phyloP scores from a whole-genome alignment of 2,113 vertebrate genomes.

The Sceloporus tristichus region DNA sequence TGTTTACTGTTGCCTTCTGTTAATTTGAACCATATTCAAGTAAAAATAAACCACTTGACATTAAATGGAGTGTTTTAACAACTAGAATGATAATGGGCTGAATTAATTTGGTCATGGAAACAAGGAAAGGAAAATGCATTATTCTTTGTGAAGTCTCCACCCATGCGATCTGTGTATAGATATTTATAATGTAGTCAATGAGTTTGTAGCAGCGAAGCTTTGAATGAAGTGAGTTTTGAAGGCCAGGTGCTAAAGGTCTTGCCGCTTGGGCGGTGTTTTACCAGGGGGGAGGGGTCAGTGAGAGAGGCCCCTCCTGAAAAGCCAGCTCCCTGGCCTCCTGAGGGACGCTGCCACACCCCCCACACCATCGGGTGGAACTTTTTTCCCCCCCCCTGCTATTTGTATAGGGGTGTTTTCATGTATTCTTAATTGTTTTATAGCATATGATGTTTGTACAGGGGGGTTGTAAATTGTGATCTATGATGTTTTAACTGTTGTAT shows the following conservation, averaged over 20 bases:
- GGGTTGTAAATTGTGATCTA: too few species aligned
- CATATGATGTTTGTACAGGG: too few species aligned
- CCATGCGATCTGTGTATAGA: background rate
- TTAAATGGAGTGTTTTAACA: conserved; percentile 33
- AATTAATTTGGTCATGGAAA: conserved; percentile 24
- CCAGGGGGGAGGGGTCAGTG: too few species aligned
- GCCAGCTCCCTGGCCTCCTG: too few species aligned
- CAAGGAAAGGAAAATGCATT: conserved; percentile 19
- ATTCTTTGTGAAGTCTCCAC: background rate
- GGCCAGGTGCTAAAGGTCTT: background rate
- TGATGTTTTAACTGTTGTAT: too few species aligned
- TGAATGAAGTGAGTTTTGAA: background rate
- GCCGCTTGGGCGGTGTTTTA: too few species aligned
- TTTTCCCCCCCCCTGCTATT: too few species aligned
- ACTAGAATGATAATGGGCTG: conserved; percentile 7
- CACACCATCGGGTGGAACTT: too few species aligned
- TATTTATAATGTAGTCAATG: background rate
- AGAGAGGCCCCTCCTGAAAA: too few species aligned
- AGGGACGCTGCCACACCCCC: too few species aligned
- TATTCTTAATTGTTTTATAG: too few species aligned
- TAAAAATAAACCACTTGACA: conserved; percentile 55
- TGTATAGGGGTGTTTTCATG: too few species aligned
- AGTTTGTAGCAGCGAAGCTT: background rate
- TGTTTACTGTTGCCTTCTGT: conserved; percentile 61
- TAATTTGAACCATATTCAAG: conserved; percentile 65